These are phyloP conservation scores for Auanema freiburgensis DNA, from an alignment of 2,888 invertebrate genomes.

Conservation along the genomic window DNA sequence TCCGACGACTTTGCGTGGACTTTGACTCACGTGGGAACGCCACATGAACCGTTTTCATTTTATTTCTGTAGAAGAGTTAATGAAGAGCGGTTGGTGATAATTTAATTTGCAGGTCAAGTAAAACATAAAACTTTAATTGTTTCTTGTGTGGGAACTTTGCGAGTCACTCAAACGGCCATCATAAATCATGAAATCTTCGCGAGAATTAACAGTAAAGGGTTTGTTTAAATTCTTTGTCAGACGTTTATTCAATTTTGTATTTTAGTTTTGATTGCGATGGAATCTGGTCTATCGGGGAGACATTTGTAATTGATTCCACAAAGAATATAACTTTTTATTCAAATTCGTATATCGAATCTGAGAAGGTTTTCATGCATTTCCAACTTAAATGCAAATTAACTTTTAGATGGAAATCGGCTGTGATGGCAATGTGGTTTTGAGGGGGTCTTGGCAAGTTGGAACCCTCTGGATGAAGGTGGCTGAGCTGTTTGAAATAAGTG, in stretches of 20 bases:
- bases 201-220: slow-evolving; percentile 30
- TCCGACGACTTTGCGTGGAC: no score
- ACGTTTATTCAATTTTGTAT: neutral
- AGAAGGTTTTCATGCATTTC: slow-evolving; percentile 22
- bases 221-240: neutral
- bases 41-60: no score
- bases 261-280: slow-evolving; percentile 36
- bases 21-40: no score
- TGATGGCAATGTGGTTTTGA: slow-evolving; percentile 20
- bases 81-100: no score
- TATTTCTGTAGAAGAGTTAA: no score
- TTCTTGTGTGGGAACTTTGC: slow-evolving; percentile 8
- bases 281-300: slow-evolving; percentile 45
- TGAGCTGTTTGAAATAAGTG: slow-evolving; percentile 22
- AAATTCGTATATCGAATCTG: slow-evolving; percentile 42
- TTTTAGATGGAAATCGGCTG: slow-evolving; percentile 30
- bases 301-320: slow-evolving; percentile 25
- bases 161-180: slow-evolving; percentile 11
- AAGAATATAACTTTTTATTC: slow-evolving; percentile 23
- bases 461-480: slow-evolving; percentile 27
- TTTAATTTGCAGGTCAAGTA: slow-evolving; percentile 16
- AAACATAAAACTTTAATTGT: slow-evolving; percentile 28
- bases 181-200: slow-evolving; percentile 28
- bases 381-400: neutral
- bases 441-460: slow-evolving; percentile 42